A percentile compares a stretch with the other conserved stretches of the same genome.
These are phyloP conservation scores for Podarcis siculus DNA, from an alignment of 2,797 vertebrate genomes.

Conservation along the genomic window DNA sequence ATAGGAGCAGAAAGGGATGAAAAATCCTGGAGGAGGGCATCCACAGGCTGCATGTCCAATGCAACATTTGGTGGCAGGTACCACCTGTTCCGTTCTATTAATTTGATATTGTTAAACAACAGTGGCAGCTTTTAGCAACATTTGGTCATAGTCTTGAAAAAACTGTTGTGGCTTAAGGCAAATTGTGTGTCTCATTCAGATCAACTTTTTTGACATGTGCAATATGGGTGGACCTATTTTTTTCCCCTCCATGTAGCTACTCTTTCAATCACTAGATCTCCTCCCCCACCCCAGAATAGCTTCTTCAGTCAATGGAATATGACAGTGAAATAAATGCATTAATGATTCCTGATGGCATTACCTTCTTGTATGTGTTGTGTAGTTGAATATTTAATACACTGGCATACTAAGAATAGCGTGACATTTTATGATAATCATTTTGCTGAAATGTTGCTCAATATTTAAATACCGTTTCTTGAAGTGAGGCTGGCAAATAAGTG, in stretches of 20 bases:
- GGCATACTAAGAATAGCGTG: conserved; percentile 11
- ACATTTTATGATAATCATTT: conserved; percentile 52
- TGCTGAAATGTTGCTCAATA: conserved; percentile 32
- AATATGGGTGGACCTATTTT: rapidly evolving
- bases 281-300: background rate
- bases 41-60: too few relatives aligned
- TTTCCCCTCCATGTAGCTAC: background rate
- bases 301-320: background rate
- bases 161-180: background rate
- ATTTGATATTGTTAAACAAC: background rate
- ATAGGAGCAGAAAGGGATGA: background rate
- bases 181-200: background rate
- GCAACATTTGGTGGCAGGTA: background rate
- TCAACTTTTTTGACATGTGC: background rate
- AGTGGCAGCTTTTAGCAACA: background rate
- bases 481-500: conserved; percentile 41
- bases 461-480: conserved; percentile 40
- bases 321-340: conserved; percentile 10
- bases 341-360: conserved; percentile 10
- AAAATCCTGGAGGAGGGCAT: background rate
- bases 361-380: background rate
- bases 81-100: background rate
- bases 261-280: background rate
- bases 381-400: conserved; percentile 47
- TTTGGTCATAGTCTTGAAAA: background rate